phyloP scores from a whole-genome alignment of 2,797 vertebrate species.

The Microcaecilia unicolor region DNA sequence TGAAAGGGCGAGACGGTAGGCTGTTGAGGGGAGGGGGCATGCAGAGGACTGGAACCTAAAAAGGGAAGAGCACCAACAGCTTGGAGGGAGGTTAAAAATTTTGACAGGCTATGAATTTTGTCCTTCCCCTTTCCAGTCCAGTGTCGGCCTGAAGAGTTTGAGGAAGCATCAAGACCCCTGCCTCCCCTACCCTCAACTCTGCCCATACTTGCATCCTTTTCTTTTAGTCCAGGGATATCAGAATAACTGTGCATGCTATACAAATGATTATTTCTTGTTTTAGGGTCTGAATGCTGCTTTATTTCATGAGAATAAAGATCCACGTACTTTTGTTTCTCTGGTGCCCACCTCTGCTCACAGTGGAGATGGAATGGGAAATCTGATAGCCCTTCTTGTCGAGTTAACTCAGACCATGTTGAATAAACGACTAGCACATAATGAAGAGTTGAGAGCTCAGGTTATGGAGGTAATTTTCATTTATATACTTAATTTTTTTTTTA shows the following conservation, averaged over 20 bases:
- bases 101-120: too few species aligned
- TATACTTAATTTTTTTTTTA: background rate
- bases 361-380: conserved; percentile 94
- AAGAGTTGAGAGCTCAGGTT: conserved; percentile 90
- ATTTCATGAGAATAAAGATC: conserved; percentile 93
- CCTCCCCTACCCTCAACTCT: too few species aligned
- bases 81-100: too few species aligned
- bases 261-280: conserved; percentile 17
- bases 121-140: too few species aligned
- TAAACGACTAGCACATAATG: conserved; percentile 83
- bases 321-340: conserved; percentile 88
- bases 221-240: too few species aligned
- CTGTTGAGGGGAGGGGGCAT: too few species aligned
- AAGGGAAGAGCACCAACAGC: too few species aligned
- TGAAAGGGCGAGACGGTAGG: too few species aligned
- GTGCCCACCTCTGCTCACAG: conserved; percentile 94
- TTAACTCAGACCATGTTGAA: conserved; percentile 90
- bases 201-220: too few species aligned
- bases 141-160: too few species aligned
- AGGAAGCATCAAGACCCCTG: too few species aligned
- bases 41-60: too few species aligned
- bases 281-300: conserved; percentile 91
- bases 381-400: conserved; percentile 87
- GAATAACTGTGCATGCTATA: background rate
- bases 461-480: conserved; percentile 77